A percentile compares a stretch with the other conserved stretches of the same genome.
phyloP scores from a whole-genome alignment of 2,888 invertebrate species.

The Pseudococcus longispinus region DNA sequence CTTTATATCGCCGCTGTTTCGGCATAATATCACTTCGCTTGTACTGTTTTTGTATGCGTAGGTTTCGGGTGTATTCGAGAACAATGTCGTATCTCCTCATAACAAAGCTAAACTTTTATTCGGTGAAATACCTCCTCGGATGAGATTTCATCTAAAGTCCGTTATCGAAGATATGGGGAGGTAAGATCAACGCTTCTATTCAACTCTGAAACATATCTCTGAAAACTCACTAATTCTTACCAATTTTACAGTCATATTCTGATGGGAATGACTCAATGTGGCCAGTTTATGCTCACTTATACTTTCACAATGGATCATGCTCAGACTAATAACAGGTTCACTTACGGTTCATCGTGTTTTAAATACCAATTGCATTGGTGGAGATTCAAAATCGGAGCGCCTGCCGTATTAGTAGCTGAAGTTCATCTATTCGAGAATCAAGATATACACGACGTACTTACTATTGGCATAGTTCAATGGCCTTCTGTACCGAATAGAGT shows the following conservation, averaged over 20 bases:
- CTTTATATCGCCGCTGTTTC: neutral
- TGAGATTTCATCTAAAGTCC: conserved; percentile 59
- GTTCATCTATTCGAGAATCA: conserved; percentile 69
- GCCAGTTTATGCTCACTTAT: conserved; percentile 90
- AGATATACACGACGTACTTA: conserved; percentile 64
- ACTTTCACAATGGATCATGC: conserved; percentile 69
- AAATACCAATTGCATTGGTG: conserved; percentile 75
- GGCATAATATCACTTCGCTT: neutral
- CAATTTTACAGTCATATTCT: conserved; percentile 78
- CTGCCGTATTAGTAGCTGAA: conserved; percentile 68
- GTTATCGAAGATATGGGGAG: conserved; percentile 59
- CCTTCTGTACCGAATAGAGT: conserved; percentile 72
- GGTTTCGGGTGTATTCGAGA: conserved; percentile 59
- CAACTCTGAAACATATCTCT: neutral
- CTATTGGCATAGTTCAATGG: conserved; percentile 75
- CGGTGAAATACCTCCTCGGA: conserved; percentile 59
- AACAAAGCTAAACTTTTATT: conserved; percentile 60
- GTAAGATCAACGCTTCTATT: conserved; percentile 58
- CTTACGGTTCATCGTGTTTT: conserved; percentile 61
- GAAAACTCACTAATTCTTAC: conserved; percentile 1
- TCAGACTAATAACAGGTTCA: conserved; percentile 58
- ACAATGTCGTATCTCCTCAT: conserved; percentile 58
- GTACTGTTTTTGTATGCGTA: conserved; percentile 55
- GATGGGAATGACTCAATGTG: conserved; percentile 94
- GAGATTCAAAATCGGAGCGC: conserved; percentile 68